Evolutionary conservation across 2,113 vertebrate genomes (phyloP), one percentile per base, ranked within the genome.

Genomic region (Tachycineta bicolor): DNA sequence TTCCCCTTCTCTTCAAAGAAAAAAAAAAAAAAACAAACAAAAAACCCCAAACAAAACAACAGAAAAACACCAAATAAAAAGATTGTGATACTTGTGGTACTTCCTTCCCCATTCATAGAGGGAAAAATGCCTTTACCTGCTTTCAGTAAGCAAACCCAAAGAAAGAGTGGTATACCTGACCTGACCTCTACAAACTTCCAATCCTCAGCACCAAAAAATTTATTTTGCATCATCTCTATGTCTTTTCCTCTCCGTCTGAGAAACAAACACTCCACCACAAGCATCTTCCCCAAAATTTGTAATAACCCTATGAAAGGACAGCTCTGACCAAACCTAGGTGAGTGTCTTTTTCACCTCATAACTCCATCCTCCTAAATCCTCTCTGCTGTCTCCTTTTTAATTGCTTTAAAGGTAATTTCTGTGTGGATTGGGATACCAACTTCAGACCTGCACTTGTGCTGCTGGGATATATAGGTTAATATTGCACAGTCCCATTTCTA

Each of bases 21-120:
- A 52, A 55, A 41, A 29, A 19, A 28, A 60, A 62, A 22, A 20
- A 34, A 6, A 4, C 0, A 8, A 1, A n/a, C n/a, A n/a, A n/a
- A n/a, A 41, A 29, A 19, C 14, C 17, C 18, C 25, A 28, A 60
- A 62, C n/a, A 20, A 34, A 6, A 4, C 0, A 8, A 1, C 4
- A 11, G 37, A 9, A 10, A 26, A 58, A n/a, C 6, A n/a, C 6
- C 25, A 43, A 74, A 43, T 11, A 28, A 29, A 15, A 44, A 31
- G 4, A 55, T 0, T 39, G 15, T 24, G 8, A 49, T 73, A 21
- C 29, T 60, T 80, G 46, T 41, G 21, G 9, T 55, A 43, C 9
- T 43, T 78, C 26, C 29, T 67, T 79, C 34, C 34, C 49, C 12
- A 50, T 26, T 75, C 12, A 31, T 1, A 46, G 9, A 44, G 18